These are phyloP conservation scores for Rattus norvegicus DNA, from an alignment of 2,113 vertebrate genomes.

Conservation along the genomic window DNA sequence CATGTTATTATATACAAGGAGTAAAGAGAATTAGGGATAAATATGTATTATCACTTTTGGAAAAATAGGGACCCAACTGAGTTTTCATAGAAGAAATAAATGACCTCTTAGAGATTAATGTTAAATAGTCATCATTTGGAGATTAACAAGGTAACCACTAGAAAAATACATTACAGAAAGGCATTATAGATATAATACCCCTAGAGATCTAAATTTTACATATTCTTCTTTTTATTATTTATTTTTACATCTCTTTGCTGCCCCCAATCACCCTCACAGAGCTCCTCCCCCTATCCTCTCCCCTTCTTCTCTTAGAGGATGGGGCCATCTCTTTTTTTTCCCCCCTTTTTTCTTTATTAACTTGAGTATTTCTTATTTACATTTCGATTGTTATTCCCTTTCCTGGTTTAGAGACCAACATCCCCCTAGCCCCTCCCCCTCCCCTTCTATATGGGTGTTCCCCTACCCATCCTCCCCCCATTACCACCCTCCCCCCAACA, in stretches of 20 bases:
- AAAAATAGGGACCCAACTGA: background rate
- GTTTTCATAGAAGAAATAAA: background rate
- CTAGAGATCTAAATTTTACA: background rate
- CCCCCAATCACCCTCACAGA: too few species aligned
- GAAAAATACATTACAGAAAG: background rate
- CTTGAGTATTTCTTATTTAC: too few species aligned
- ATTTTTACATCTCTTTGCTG: background rate
- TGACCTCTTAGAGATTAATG: conserved; percentile 20
- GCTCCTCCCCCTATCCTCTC: background rate
- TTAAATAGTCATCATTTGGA: background rate
- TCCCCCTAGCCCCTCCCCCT: too few species aligned
- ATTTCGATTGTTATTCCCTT: too few species aligned
- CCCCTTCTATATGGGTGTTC: too few species aligned
- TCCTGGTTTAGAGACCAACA: too few species aligned
- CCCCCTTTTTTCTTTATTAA: too few species aligned
- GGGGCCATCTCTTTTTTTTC: too few species aligned
- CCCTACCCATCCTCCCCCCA: too few species aligned
- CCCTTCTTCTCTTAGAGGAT: background rate
- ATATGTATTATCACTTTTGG: background rate
- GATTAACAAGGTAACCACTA: background rate
- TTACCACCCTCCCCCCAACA: too few species aligned
- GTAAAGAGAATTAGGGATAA: background rate
- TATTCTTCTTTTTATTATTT: background rate
- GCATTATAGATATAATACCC: background rate
- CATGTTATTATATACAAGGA: background rate